Evolutionary conservation across 2,888 invertebrate species (phyloP).

Genomic region (Cantharis rustica): DNA sequence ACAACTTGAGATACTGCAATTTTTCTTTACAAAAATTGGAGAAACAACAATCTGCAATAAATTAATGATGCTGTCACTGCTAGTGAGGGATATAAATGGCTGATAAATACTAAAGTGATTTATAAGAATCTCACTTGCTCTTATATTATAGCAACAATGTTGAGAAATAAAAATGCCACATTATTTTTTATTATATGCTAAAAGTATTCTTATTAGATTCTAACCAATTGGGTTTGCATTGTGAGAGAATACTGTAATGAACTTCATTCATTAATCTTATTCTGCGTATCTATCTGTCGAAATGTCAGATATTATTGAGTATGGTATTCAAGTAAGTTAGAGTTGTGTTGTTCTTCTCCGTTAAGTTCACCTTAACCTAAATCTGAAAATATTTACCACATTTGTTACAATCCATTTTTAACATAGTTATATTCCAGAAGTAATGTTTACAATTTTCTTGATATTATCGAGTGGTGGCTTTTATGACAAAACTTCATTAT

Average conservation of each 20-base stretch:
- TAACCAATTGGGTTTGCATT: neutral
- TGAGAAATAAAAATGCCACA: neutral
- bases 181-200: neutral
- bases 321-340: neutral
- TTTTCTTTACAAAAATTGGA: neutral
- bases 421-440: neutral
- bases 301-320: neutral
- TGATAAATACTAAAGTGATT: neutral
- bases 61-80: neutral
- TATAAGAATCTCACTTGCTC: neutral
- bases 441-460: neutral
- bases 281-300: neutral
- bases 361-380: neutral
- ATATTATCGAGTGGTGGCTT: neutral
- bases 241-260: neutral
- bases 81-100: neutral
- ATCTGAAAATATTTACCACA: neutral
- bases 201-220: neutral
- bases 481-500: neutral
- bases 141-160: neutral
- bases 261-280: neutral
- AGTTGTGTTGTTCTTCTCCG: neutral
- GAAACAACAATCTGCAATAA: neutral
- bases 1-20: neutral
- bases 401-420: neutral